Percentiles rank a stretch among this genome's conserved stretches.
Conservation (phyloP, 2,888 invertebrate genomes). For the Meghimatium bilineatum region DNA sequence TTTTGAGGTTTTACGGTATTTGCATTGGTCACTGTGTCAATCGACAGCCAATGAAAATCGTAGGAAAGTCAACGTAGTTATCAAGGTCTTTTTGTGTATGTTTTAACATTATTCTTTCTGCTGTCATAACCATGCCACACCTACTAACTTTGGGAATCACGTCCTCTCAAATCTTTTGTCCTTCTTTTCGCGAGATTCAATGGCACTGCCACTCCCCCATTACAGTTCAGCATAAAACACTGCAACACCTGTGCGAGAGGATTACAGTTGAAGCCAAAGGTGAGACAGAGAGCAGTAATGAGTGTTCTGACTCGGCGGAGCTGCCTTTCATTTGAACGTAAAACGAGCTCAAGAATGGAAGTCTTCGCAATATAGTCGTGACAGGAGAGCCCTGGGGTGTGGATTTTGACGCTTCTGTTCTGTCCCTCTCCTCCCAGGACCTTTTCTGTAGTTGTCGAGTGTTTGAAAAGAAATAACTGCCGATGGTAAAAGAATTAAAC, state of each 20-base stretch:
- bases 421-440: not conserved
- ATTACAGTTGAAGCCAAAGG: not conserved
- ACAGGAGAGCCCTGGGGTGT: not conserved
- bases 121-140: not conserved
- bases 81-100: too few species aligned
- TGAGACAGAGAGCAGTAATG: not conserved
- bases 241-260: not conserved
- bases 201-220: not conserved
- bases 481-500: not conserved
- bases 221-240: not conserved
- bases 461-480: not conserved
- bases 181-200: not conserved
- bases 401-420: not conserved
- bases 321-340: not conserved
- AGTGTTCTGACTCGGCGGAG: not conserved
- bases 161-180: not conserved
- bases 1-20: too few species aligned
- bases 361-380: not conserved
- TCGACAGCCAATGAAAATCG: too few species aligned
- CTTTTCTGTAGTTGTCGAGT: not conserved
- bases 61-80: too few species aligned
- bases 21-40: too few species aligned
- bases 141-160: not conserved
- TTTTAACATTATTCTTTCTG: not conserved
- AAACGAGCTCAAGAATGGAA: not conserved